These are phyloP conservation scores for Adelphocoris suturalis DNA, from an alignment of 2,888 invertebrate species.

Conservation along the genomic window DNA sequence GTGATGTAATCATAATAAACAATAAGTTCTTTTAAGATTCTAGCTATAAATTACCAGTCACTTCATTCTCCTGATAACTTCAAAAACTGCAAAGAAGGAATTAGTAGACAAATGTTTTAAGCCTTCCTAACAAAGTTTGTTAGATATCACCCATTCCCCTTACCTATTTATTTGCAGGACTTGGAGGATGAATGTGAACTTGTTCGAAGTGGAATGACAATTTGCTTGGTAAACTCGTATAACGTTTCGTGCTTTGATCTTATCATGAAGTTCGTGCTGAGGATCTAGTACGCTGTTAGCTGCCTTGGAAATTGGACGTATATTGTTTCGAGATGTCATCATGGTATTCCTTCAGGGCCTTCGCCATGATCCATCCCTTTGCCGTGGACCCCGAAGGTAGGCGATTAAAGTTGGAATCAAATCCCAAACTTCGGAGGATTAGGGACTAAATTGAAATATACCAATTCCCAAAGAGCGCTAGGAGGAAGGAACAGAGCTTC, in stretches of 20 bases:
- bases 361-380: not conserved
- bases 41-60: no score
- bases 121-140: no score
- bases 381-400: not conserved
- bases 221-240: not conserved
- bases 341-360: not conserved
- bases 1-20: no score
- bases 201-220: not conserved
- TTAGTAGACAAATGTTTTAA: no score
- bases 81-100: not conserved
- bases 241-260: not conserved
- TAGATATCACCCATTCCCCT: no score
- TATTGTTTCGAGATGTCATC: conserved; percentile 27
- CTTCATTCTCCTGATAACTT: no score
- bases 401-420: conserved; percentile 66
- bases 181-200: not conserved
- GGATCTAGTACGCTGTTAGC: not conserved
- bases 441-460: conserved; percentile 68
- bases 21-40: no score
- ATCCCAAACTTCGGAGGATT: conserved; percentile 63
- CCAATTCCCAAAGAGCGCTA: conserved; percentile 41
- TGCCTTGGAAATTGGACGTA: conserved; percentile 4
- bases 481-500: conserved; percentile 62
- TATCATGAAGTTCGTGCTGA: not conserved
- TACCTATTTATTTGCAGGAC: not conserved